Evolutionary conservation across 64 coral and sea anemone genomes (phyloP).

Genomic region (Pocillopora verrucosa): DNA sequence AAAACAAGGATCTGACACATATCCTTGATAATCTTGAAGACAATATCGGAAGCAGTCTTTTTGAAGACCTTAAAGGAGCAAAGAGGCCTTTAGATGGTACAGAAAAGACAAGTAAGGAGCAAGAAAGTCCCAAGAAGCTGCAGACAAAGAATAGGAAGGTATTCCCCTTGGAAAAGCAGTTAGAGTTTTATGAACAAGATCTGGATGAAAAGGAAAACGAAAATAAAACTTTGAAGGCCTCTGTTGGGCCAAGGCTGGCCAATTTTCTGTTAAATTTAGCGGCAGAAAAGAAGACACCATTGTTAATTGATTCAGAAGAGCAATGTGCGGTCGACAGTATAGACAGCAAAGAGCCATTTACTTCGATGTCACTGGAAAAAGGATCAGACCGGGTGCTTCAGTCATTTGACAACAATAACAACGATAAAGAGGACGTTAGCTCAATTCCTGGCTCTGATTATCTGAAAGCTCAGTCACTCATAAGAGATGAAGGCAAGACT

Average conservation of each 20-base stretch:
- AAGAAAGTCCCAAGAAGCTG: conserved; percentile 1
- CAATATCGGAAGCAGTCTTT: conserved; percentile 41
- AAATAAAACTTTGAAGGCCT: neutral
- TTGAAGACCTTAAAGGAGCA: neutral
- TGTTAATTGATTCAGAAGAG: neutral
- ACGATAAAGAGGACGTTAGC: neutral
- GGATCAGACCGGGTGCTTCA: neutral
- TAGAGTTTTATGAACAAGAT: conserved; percentile 28
- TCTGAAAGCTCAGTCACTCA: neutral
- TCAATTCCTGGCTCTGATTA: neutral
- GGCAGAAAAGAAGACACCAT: neutral
- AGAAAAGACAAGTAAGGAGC: neutral
- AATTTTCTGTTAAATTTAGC: neutral
- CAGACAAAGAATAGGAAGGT: neutral
- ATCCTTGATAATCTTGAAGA: neutral
- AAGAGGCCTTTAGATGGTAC: no score
- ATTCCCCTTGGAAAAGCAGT: conserved; percentile 12
- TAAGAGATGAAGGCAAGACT: conserved; percentile 7
- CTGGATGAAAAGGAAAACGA: neutral
- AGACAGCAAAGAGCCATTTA: neutral
- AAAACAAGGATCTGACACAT: conserved; percentile 6
- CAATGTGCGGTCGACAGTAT: no score
- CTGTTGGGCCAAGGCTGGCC: neutral
- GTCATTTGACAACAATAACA: neutral
- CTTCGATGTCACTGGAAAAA: neutral